Percentiles rank a stretch among this genome's conserved stretches.
Conservation (phyloP, 1,140 invertebrate species). For the Portunus trituberculatus region DNA sequence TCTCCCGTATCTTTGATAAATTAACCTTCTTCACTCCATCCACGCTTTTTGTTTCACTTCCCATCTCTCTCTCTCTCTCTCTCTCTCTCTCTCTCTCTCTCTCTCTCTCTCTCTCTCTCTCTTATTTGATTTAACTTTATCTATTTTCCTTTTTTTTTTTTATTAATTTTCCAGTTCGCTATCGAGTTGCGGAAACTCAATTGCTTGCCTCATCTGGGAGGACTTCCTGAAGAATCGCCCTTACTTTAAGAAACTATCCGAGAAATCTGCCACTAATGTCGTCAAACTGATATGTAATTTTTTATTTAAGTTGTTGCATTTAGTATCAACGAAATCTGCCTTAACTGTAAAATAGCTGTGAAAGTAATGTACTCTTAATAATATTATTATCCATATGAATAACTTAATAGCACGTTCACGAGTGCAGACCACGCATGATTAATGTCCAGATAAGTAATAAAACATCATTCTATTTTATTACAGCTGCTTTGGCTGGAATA, state of each 20-base stretch:
- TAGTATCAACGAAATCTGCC: neutral
- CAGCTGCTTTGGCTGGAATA: conserved; percentile 39
- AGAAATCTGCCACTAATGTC: neutral
- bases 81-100: too few species aligned
- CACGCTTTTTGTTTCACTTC: too few species aligned
- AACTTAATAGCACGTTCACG: too few species aligned
- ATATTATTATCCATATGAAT: too few species aligned
- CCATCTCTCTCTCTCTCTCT: too few species aligned
- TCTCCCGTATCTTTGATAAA: too few species aligned
- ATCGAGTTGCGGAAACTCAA: conserved; percentile 27
- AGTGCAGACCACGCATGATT: too few species aligned
- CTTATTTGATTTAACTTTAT: too few species aligned
- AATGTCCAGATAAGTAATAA: neutral
- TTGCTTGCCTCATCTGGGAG: conserved; percentile 49
- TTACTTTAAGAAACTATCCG: neutral
- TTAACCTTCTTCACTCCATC: too few species aligned
- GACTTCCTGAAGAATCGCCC: conserved; percentile 30
- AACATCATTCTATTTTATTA: neutral
- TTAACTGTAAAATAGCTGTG: neutral
- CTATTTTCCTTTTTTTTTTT: too few species aligned
- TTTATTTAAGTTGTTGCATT: neutral
- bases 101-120: too few species aligned
- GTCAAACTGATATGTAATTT: conserved; percentile 37
- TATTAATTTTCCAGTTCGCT: conserved; percentile 37
- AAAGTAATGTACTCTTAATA: neutral